Evolutionary conservation across 2,888 invertebrate species (phyloP).

Genomic region (Chaitophorus viminalis): DNA sequence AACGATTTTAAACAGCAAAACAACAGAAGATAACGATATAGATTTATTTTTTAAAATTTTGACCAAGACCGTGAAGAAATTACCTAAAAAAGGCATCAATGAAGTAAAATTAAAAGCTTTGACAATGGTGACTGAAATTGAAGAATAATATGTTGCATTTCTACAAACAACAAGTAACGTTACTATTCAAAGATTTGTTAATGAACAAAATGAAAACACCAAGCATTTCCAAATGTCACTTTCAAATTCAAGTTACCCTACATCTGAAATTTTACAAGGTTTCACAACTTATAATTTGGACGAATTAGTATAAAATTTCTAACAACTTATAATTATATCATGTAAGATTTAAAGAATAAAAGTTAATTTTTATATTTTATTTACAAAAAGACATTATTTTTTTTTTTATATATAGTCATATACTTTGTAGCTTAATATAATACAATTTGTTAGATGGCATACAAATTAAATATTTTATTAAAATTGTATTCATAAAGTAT

Average conservation of each 20-base stretch:
- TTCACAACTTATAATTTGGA: slow-evolving; percentile 9
- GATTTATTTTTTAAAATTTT: slow-evolving; percentile 63
- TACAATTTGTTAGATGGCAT: no score
- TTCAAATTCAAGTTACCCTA: slow-evolving; percentile 20
- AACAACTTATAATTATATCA: neutral
- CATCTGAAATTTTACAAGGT: slow-evolving; percentile 28
- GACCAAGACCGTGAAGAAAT: slow-evolving; percentile 61
- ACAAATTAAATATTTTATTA: no score
- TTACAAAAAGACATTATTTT: no score
- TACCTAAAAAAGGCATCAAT: slow-evolving; percentile 24
- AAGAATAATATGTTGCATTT: slow-evolving; percentile 27
- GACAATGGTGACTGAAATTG: neutral
- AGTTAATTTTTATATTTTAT: no score
- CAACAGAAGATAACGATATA: slow-evolving; percentile 56
- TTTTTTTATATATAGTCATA: no score
- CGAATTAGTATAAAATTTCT: neutral
- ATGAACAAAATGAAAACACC: slow-evolving; percentile 19
- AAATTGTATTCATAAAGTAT: no score
- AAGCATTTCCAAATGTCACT: slow-evolving; percentile 3
- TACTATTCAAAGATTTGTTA: slow-evolving; percentile 19
- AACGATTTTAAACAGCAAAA: neutral
- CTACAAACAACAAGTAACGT: slow-evolving; percentile 7
- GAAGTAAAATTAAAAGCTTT: slow-evolving; percentile 16
- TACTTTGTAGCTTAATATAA: no score
- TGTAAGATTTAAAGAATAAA: neutral